Conservation (phyloP, 2,797 vertebrate genomes). For the Sebastes hubbsi region DNA sequence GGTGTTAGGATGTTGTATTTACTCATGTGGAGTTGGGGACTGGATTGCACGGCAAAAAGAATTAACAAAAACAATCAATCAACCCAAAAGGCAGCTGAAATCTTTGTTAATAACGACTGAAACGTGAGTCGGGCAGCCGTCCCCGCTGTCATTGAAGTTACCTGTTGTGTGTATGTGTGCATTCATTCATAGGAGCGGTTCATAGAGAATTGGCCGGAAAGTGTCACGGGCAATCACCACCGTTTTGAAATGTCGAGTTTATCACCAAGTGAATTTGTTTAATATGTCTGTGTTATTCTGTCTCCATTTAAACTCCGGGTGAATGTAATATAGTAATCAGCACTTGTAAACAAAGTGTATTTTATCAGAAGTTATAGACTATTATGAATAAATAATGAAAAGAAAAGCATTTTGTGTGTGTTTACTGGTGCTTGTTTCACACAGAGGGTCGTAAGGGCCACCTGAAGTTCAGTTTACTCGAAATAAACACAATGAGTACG, state of each 20-base stretch:
- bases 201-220: constrained; percentile 3
- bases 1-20: constrained; percentile 29
- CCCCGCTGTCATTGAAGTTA: constrained; percentile 17
- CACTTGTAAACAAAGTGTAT: constrained; percentile 87
- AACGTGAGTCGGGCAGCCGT: constrained; percentile 28
- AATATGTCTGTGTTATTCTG: constrained; percentile 64
- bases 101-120: constrained; percentile 48
- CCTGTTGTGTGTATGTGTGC: constrained; percentile 21
- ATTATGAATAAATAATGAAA: constrained; percentile 82
- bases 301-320: constrained; percentile 83
- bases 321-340: constrained; percentile 88
- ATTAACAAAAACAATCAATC: constrained; percentile 18
- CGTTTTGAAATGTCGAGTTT: constrained; percentile 46
- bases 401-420: constrained; percentile 23
- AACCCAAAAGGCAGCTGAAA: constrained; percentile 68
- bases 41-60: constrained; percentile 32
- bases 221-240: constrained; percentile 33
- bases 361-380: constrained; percentile 82
- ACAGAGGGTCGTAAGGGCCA: too few species aligned
- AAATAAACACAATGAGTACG: background rate
- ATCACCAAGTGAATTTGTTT: constrained; percentile 60
- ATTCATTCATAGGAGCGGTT: constrained; percentile 34
- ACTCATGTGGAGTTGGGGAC: constrained; percentile 19
- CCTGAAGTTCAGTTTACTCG: background rate
- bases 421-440: background rate